Evolutionary conservation across 2,888 invertebrate species (phyloP), one percentile per base, ranked within the genome.

Genomic region (Pantelozetes paolii): DNA sequence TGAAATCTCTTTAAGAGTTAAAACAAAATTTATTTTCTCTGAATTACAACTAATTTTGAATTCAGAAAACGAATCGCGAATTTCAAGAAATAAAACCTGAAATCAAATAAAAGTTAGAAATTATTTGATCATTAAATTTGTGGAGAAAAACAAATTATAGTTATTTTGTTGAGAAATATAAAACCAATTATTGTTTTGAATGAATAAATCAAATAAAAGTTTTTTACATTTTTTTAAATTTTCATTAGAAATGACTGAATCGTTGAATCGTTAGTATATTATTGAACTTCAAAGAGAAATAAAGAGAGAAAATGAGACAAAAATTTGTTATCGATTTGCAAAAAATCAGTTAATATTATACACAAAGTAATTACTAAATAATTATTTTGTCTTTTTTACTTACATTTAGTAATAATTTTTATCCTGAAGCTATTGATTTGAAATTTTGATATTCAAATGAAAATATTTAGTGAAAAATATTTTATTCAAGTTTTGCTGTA

Each of bases 131-230:
- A 59, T 59, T 59, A 59, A 59, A 59, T 48, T 59, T 59, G 2
- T 59, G 30, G 59, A n/a, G 32, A 59, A 59, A 59, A 59, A 59
- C 59, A 59, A 59, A 59, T 59, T 59, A 59, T 59, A 59, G 59
- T 59, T 32, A 59, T 59, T n/a, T 59, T 59, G 59, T 59, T 59
- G 32, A 8, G 18, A 57, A 57, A 50, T 59, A 59, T 59, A 30
- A 59, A 59, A 54, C 59, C 30, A 59, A 59, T 59, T 59, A 59
- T 59, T n/a, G n/a, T n/a, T n/a, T n/a, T n/a, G n/a, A 48, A 3
- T 8, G n/a, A 59, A 59, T 59, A 59, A 59, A 59, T 59, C 59
- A 59, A 59, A 59, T 59, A 59, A 28, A 59, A n/a, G 15, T 57
- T 57, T 59, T 28, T 36, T 36, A 36, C 36, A 36, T 36, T 26